Conservation (phyloP, 2,888 invertebrate species). For the Conistra vaccinii region DNA sequence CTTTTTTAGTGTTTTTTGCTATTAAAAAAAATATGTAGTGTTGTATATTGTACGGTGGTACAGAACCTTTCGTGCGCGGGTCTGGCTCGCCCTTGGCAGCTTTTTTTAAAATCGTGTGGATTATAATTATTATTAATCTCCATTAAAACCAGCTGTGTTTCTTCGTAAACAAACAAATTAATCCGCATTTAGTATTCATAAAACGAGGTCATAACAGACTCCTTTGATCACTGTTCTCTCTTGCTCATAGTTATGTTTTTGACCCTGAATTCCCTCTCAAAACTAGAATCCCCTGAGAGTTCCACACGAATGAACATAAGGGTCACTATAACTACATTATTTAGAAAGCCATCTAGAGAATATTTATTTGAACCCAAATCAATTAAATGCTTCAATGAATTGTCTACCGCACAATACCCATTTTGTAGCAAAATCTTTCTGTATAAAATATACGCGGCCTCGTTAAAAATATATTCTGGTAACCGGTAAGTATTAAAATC, state of each 20-base stretch:
- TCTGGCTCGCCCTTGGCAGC: background rate
- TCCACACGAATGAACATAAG: constrained; percentile 25
- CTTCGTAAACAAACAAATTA: background rate
- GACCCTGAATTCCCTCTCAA: background rate
- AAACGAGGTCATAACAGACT: background rate
- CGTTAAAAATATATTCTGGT: constrained; percentile 46
- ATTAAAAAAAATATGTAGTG: too few relatives aligned
- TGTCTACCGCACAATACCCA: constrained; percentile 50
- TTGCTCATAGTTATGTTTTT: background rate
- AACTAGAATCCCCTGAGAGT: background rate
- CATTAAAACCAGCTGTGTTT: background rate
- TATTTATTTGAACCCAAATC: constrained; percentile 57
- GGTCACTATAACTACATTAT: constrained; percentile 32
- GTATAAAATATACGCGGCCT: constrained; percentile 28
- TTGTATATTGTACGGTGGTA: background rate
- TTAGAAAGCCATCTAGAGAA: constrained; percentile 35
- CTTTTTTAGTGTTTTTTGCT: too few relatives aligned
- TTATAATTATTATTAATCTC: background rate
- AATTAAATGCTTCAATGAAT: constrained; percentile 60
- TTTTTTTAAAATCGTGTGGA: background rate
- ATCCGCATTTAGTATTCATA: background rate
- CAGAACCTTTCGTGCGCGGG: background rate
- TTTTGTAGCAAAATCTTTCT: constrained; percentile 40
- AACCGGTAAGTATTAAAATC: constrained; percentile 18
- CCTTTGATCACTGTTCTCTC: constrained; percentile 17